A percentile compares a stretch with the other conserved stretches of the same genome.
Conservation (phyloP, 2,113 vertebrate species). For the Mystacornis crossleyi region DNA sequence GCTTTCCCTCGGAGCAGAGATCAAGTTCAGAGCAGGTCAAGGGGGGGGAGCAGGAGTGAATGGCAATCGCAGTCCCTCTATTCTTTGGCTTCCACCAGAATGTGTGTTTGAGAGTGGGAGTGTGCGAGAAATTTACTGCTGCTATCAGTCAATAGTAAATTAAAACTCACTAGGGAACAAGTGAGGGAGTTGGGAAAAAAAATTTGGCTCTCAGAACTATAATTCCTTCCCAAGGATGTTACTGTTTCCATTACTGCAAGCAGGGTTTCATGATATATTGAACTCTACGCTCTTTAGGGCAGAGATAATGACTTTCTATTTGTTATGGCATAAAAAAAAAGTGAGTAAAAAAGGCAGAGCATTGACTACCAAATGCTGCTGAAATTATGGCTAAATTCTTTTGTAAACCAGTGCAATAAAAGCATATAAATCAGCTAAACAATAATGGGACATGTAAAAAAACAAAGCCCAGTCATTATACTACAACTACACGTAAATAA, state of each 20-base stretch:
- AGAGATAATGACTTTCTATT: conserved; percentile 61
- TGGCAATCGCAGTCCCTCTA: background rate
- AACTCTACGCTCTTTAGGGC: conserved; percentile 49
- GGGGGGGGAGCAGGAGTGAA: background rate
- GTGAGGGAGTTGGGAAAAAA: conserved; percentile 49
- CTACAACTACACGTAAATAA: background rate
- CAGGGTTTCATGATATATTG: conserved; percentile 51
- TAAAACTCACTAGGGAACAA: conserved; percentile 51
- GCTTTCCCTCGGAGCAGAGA: background rate
- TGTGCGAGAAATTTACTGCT: conserved; percentile 55
- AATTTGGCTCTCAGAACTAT: conserved; percentile 24
- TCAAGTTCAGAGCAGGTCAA: conserved; percentile 17
- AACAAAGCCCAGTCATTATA: conserved; percentile 22
- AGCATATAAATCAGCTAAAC: conserved; percentile 34
- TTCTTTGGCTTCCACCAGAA: conserved; percentile 19
- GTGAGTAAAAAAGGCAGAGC: background rate
- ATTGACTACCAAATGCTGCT: conserved; percentile 38
- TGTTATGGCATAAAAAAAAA: background rate
- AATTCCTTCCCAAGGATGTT: conserved; percentile 66
- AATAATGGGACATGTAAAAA: conserved; percentile 18
- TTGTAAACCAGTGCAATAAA: background rate
- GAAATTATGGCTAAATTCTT: conserved; percentile 47
- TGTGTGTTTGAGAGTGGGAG: conserved; percentile 41
- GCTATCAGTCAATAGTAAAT: conserved; percentile 63
- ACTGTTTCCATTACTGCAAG: conserved; percentile 62